Evolutionary conservation across 2,888 invertebrate genomes (phyloP).

Genomic region (Dorcus parallelipipedus): DNA sequence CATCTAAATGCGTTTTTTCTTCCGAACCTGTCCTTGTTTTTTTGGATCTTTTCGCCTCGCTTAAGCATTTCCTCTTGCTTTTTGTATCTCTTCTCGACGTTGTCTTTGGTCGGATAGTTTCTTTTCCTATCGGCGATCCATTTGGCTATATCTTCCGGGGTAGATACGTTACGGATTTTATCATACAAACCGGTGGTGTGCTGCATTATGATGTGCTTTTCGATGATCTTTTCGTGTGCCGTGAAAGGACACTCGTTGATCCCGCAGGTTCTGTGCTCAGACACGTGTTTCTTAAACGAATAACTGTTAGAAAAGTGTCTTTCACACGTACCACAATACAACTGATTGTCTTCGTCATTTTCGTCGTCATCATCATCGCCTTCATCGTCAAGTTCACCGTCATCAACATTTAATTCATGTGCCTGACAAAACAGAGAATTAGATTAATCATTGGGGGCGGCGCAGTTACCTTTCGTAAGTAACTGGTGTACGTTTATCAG

Average conservation of each 20-base stretch:
- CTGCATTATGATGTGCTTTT: slow-evolving; percentile 77
- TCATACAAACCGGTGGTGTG: slow-evolving; percentile 81
- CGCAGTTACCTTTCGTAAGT: too few relatives aligned
- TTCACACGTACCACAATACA: slow-evolving; percentile 79
- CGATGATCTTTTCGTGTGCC: slow-evolving; percentile 75
- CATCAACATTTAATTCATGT: neutral
- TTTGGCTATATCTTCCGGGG: slow-evolving; percentile 77
- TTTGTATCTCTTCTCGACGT: slow-evolving; percentile 60
- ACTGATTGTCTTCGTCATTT: neutral
- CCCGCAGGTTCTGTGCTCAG: slow-evolving; percentile 76
- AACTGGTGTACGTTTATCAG: too few relatives aligned
- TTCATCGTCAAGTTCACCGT: neutral
- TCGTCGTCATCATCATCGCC: neutral
- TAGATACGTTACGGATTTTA: slow-evolving; percentile 69
- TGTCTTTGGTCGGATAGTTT: slow-evolving; percentile 53
- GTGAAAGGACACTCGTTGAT: slow-evolving; percentile 77
- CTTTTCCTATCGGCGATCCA: slow-evolving; percentile 81
- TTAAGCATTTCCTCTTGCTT: slow-evolving; percentile 63
- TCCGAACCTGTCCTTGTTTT: slow-evolving; percentile 30
- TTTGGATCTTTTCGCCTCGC: slow-evolving; percentile 70
- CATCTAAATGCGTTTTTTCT: slow-evolving; percentile 45
- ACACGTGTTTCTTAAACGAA: slow-evolving; percentile 63
- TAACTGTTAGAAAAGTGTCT: slow-evolving; percentile 62
- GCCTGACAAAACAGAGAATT: too few relatives aligned
- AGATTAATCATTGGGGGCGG: too few relatives aligned